phyloP scores from a whole-genome alignment of 2,113 vertebrate genomes.

The Pangasianodon gigas region DNA sequence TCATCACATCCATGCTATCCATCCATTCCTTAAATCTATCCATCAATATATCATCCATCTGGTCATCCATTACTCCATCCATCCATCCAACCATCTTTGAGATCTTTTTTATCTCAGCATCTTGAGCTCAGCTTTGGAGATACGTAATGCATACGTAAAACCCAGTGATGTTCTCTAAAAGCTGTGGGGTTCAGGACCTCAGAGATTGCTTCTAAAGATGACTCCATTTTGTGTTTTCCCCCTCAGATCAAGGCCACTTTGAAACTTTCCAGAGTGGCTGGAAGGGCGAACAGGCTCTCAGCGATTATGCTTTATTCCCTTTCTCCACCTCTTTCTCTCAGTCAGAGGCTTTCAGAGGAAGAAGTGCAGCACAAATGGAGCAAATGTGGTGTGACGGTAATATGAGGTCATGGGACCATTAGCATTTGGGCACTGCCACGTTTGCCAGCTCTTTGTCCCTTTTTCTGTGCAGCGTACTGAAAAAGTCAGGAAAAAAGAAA shows the following conservation, averaged over 20 bases:
- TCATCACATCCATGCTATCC: background rate
- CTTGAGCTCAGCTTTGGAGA: background rate
- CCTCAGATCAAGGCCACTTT: slow-evolving; percentile 29
- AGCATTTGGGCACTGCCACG: slow-evolving; percentile 10
- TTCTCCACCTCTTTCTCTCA: slow-evolving; percentile 25
- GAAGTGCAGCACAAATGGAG: slow-evolving; percentile 25
- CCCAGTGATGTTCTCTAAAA: background rate
- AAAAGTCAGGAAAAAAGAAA: slow-evolving; percentile 48
- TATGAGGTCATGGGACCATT: slow-evolving; percentile 55
- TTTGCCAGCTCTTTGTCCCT: slow-evolving; percentile 63
- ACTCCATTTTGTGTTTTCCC: slow-evolving; percentile 22
- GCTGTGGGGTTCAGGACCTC: background rate
- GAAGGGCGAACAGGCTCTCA: background rate
- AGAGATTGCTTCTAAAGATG: background rate
- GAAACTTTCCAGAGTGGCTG: slow-evolving; percentile 15
- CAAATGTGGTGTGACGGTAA: slow-evolving; percentile 54
- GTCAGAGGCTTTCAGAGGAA: slow-evolving; percentile 18
- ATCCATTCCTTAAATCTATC: background rate
- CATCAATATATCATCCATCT: background rate
- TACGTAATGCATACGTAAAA: background rate
- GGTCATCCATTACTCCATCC: background rate
- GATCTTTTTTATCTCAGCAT: background rate
- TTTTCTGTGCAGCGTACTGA: slow-evolving; percentile 46
- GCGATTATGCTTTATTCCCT: slow-evolving; percentile 39
- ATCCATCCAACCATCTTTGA: background rate